Evolutionary conservation across 2,888 invertebrate genomes (phyloP), one percentile per base, ranked within the genome.

Genomic region (Miltochrista miniata): DNA sequence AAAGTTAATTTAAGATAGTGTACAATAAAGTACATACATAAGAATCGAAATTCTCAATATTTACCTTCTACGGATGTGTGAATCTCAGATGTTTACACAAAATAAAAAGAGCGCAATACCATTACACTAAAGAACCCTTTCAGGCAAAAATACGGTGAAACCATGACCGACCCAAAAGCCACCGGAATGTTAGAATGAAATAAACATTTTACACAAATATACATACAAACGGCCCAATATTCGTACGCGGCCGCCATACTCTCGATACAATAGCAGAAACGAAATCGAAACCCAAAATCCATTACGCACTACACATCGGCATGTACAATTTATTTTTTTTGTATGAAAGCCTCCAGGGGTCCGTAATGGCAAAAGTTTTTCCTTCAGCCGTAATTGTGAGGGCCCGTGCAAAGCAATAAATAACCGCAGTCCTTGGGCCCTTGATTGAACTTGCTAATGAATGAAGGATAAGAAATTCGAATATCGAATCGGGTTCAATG

Each of bases 381-480:
- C 86, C 89, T 85, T 81, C 70, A 58, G 70, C 72, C 75, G 87
- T 90, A 89, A 91, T 90, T 90, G 90, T 87, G 78, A 81, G 87
- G 89, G 89, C 83, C 79, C 86, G 85, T 88, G 86, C 78, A 79
- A 81, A 85, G 85, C 82, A 86, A 91, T 91, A 91, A 90, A 91
- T 91, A 89, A 90, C 90, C 89, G 61, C 88, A 85, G 80, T 75
- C 83, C 77, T 82, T 74, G 79, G 79, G 79, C 81, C 81, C 80
- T 87, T 90, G 90, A 90, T 91, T 90, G 91, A 91, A 90, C 90
- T 90, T 87, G 88, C 86, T 91, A 91, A 91, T 91, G 89, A 90
- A 89, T 82, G 89, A 84, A 85, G 87, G 83, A 89, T 87, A 89
- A 88, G 86, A 85, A 87, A 87, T 85, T 78, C 81, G 80, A 76